These are phyloP conservation scores for Drosophila bunnanda DNA, from an alignment of 2,888 invertebrate genomes.

Conservation along the genomic window DNA sequence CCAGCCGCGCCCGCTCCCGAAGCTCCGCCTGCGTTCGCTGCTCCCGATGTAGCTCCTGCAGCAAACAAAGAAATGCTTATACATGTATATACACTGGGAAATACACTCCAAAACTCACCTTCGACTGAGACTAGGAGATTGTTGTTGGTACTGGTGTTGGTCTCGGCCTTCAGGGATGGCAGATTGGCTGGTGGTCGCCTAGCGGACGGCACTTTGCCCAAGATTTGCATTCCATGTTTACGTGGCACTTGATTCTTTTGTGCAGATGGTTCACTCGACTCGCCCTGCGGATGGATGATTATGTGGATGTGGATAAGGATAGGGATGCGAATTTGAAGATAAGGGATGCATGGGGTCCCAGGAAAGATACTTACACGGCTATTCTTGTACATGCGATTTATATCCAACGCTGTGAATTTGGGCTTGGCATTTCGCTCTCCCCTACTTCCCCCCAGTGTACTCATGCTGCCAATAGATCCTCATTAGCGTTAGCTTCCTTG, in stretches of 20 bases:
- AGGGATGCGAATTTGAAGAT: background rate
- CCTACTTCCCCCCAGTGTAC: constrained; percentile 86
- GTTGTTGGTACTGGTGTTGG: constrained; percentile 82
- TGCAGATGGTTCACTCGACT: constrained; percentile 94
- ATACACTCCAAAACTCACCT: constrained; percentile 52
- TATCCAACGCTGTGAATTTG: constrained; percentile 98
- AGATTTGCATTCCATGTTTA: constrained; percentile 99
- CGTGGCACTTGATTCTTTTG: constrained; percentile 95
- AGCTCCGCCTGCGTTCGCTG: constrained; percentile 49
- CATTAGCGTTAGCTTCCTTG: constrained; percentile 85
- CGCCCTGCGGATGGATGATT: constrained; percentile 87
- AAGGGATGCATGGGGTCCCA: background rate
- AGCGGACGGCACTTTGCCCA: constrained; percentile 99
- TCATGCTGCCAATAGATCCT: constrained; percentile 86
- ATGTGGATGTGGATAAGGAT: too few relatives aligned
- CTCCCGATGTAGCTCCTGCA: constrained; percentile 50
- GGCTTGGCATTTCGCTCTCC: constrained; percentile 89
- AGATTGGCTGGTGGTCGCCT: constrained; percentile 99
- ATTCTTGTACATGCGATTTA: constrained; percentile 97
- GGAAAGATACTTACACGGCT: constrained; percentile 88
- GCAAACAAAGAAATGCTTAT: background rate
- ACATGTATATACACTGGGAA: background rate
- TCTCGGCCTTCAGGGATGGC: constrained; percentile 99
- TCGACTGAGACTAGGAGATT: constrained; percentile 63
- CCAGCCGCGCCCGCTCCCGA: constrained; percentile 60